Evolutionary conservation across 2,113 vertebrate species (phyloP), one percentile per base, ranked within the genome.

Genomic region (Oryzias melastigma): DNA sequence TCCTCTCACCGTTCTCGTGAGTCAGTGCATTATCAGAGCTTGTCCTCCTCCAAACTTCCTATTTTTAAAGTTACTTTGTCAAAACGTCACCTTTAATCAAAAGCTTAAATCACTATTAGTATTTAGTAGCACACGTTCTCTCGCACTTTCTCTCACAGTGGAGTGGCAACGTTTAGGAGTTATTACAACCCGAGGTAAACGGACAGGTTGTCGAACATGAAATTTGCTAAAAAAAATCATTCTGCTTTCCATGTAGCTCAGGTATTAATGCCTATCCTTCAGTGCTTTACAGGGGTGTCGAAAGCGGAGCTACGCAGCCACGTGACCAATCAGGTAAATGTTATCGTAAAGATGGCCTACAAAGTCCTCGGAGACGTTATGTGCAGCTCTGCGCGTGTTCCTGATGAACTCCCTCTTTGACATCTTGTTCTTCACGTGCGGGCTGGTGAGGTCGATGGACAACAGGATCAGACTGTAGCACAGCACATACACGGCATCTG

Each of bases 391-490:
- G 3, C 97, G 93, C 0, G 97, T 99, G 68, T 99, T 98, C 83
- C 97, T 92, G 87, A 99, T 99, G 83, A 99, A 99, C 89, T 99
- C 97, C 86, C 97, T 92, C 89, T 99, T 99, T 49, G 97, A 99
- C 97, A 99, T 99, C 89, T 99, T 99, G 92, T 99, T 99, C 90
- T 98, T 98, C 82, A 99, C 97, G 0, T 99, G 97, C 58, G 97
- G 97, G 71, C 97, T 98, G 83, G 91, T 95, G 82, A 99, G 94
- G 83, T 99, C 97, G 68, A 98, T 98, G 74, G 97, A 99, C 84
- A 99, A 95, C 62, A 99, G 93, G 84, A 99, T 99, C 81, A 99
- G 89, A 74, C 96, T 98, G 92, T 98, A 99, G 90, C 97, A 99
- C 76, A 98, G 92, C 65, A 99, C 95, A 51, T 99, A 98, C 58